These are phyloP conservation scores for Mystacides longicornis DNA, from an alignment of 2,888 invertebrate species.

Conservation along the genomic window DNA sequence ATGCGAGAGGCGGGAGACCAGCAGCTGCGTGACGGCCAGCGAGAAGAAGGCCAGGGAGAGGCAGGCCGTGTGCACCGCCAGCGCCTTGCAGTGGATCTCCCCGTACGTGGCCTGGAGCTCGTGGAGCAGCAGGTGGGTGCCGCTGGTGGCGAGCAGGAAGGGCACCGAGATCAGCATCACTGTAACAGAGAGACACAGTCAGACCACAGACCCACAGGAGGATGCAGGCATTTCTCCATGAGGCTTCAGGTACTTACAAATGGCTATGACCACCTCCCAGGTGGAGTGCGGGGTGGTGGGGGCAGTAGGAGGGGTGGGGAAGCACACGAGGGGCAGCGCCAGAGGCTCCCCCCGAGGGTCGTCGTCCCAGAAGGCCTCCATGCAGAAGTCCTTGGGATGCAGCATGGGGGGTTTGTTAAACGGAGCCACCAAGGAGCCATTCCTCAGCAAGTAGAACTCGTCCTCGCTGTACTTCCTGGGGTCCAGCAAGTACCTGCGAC, in stretches of 20 bases:
- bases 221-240: background rate
- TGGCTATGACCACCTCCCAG: conserved; percentile 38
- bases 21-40: conserved; percentile 49
- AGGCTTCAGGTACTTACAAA: conserved; percentile 32
- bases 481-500: conserved; percentile 46
- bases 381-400: conserved; percentile 50
- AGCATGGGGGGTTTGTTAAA: conserved; percentile 41
- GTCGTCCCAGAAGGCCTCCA: conserved; percentile 48
- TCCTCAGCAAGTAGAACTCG: conserved; percentile 49
- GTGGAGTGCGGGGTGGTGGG: conserved; percentile 37
- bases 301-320: conserved; percentile 34
- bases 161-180: conserved; percentile 48
- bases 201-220: background rate
- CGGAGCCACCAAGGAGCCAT: conserved; percentile 53
- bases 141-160: conserved; percentile 45
- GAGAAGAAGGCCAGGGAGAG: conserved; percentile 49
- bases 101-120: conserved; percentile 41
- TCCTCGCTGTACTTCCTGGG: conserved; percentile 42
- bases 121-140: conserved; percentile 44
- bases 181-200: conserved; percentile 26
- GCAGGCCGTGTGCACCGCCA: conserved; percentile 50
- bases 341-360: conserved; percentile 35
- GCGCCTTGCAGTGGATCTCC: conserved; percentile 43
- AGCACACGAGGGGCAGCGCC: conserved; percentile 51
- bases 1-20: conserved; percentile 42